These are phyloP conservation scores for Penaeus chinensis DNA, from an alignment of 1,140 invertebrate species.

Conservation along the genomic window DNA sequence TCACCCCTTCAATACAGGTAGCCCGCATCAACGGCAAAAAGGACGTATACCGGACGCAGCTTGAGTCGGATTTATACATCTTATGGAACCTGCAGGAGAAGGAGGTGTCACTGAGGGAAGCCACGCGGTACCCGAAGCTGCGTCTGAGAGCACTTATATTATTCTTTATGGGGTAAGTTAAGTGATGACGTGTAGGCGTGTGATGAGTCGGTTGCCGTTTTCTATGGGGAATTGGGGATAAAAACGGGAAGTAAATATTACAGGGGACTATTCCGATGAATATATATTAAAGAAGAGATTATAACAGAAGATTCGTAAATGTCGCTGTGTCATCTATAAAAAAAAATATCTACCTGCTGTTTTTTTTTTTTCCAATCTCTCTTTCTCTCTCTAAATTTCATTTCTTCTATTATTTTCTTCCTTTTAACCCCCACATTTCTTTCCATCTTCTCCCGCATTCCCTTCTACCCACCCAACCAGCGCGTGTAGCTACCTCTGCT, in stretches of 20 bases:
- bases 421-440: background rate
- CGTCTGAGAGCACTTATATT: constrained; percentile 12
- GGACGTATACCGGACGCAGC: background rate
- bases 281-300: no score
- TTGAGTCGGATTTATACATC: background rate
- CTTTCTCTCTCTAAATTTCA: background rate
- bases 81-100: background rate
- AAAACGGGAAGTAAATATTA: no score
- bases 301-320: no score
- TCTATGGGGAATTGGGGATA: background rate
- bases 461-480: background rate
- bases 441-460: background rate
- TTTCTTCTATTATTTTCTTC: background rate
- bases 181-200: background rate
- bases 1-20: background rate
- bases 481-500: background rate
- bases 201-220: background rate
- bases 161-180: constrained; percentile 9
- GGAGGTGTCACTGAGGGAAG: background rate
- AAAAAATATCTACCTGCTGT: no score
- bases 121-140: constrained; percentile 17
- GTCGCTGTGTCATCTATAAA: no score
- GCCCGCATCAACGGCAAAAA: constrained; percentile 2
- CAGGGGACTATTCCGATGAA: no score
- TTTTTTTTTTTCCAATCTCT: no score